A percentile compares a stretch with the other conserved stretches of the same genome.
Evolutionary conservation across 35 echinoderm and acorn worm species (phyloP).

Genomic region (Strongylocentrotus purpuratus): DNA sequence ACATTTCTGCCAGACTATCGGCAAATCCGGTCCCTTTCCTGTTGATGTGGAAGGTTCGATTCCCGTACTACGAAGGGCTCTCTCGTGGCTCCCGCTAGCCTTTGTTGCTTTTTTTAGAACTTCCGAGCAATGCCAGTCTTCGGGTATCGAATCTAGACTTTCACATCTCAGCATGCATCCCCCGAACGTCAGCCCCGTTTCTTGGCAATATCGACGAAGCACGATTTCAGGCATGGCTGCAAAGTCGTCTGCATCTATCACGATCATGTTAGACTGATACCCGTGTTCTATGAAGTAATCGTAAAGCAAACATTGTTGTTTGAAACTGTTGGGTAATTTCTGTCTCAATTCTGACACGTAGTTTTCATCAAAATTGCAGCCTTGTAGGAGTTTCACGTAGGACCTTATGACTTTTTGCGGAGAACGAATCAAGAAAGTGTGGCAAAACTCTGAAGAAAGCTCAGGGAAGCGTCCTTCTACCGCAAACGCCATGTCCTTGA

Average conservation of each 20-base stretch:
- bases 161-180: slow-evolving; percentile 20
- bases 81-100: background rate
- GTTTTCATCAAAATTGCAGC: background rate
- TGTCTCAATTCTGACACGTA: slow-evolving; percentile 24
- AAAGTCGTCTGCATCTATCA: slow-evolving; percentile 47
- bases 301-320: slow-evolving; percentile 22
- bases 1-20: slow-evolving; percentile 17
- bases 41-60: background rate
- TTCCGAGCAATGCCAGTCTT: slow-evolving; percentile 30
- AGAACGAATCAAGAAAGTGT: slow-evolving; percentile 42
- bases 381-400: background rate
- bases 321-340: slow-evolving; percentile 30
- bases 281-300: background rate
- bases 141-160: background rate
- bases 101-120: background rate
- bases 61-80: slow-evolving; percentile 22
- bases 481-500: slow-evolving; percentile 43
- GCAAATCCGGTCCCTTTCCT: background rate
- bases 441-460: background rate
- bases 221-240: background rate
- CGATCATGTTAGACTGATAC: background rate
- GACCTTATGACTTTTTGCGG: background rate
- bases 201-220: slow-evolving; percentile 27
- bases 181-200: background rate
- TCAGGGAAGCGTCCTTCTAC: background rate